Base-by-base conservation (phyloP, 2,113 vertebrate genomes). In the Cololabis saira region DNA sequence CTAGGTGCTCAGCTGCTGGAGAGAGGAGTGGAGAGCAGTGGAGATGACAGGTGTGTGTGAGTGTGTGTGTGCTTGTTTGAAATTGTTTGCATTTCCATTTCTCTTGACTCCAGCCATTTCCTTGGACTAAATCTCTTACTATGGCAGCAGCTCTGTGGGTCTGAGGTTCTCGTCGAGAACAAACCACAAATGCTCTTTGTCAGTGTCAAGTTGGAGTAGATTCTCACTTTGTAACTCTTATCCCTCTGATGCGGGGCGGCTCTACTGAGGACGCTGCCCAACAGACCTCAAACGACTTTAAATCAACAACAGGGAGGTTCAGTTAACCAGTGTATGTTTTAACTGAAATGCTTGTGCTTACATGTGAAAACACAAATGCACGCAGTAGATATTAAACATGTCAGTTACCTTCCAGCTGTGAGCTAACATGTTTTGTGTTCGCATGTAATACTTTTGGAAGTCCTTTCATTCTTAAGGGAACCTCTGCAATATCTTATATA, bases 31-130 rank as follows among this genome's bases (percentile, higher is more conserved):
- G 53, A 74, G 64, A 60, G 27, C 67, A 44, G 53, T 55, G 56
- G 67, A 55, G 56, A 42, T 5, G 19, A 22, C 44, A 37, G 61
- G 33, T 37, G 24, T 27, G 24, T 27, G 24, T 27, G 24, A 3
- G 24, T 27, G 24, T 56, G 60, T 71, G 78, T 50, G 65, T 58
- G 55, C 61, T 66, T 65, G 50, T 78, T 69, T 61, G 51, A 75
- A 73, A 76, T 64, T n/a, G 60, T 75, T 80, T 44, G 65, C 37
- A 64, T 16, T 47, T 75, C 64, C 37, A 78, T 78, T 76, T 66
- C 56, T 76, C 45, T 71, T 57, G 68, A 57, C 63, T 72, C 40
- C 18, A 77, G 68, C 43, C 49, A 33, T 74, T 44, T 65, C 57
- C 59, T 69, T 71, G n/a, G 74, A 81, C 62, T 51, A 56, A 55